phyloP scores from a whole-genome alignment of 2,888 invertebrate genomes.

The Branchellion lobata region DNA sequence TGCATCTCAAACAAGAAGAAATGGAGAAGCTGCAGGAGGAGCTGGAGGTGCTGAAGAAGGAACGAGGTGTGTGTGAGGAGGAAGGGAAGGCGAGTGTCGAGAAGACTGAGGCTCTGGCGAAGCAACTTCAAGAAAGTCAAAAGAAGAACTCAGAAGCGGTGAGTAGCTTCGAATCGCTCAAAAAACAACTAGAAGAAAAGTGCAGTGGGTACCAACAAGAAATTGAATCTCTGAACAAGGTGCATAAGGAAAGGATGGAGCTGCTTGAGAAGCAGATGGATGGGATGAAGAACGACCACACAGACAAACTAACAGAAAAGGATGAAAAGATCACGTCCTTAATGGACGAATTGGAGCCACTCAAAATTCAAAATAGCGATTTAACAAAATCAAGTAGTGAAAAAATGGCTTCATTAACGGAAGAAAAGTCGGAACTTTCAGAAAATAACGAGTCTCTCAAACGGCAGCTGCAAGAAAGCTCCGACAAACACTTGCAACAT shows the following conservation, averaged over 20 bases:
- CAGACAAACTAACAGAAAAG: background rate
- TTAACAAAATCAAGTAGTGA: background rate
- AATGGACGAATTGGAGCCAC: background rate
- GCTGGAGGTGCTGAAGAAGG: background rate
- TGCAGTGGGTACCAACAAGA: background rate
- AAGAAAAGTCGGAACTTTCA: background rate
- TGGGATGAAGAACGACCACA: background rate
- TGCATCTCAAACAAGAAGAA: no score
- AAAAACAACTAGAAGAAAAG: background rate
- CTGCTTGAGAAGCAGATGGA: background rate
- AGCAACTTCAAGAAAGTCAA: background rate
- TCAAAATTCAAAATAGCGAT: background rate
- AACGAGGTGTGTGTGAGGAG: background rate
- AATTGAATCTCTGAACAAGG: background rate
- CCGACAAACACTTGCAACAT: background rate
- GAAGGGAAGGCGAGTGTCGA: background rate
- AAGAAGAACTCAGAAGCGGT: background rate
- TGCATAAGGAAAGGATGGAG: background rate
- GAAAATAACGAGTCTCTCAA: background rate
- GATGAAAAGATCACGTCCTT: background rate
- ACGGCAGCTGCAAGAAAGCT: background rate
- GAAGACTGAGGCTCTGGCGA: background rate
- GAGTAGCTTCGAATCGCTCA: background rate
- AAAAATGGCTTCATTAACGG: background rate
- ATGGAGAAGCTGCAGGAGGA: background rate